Percentiles rank a stretch among this genome's conserved stretches.
Conservation (phyloP, 1,140 invertebrate genomes). For the Caenorhabditis brenneri region DNA sequence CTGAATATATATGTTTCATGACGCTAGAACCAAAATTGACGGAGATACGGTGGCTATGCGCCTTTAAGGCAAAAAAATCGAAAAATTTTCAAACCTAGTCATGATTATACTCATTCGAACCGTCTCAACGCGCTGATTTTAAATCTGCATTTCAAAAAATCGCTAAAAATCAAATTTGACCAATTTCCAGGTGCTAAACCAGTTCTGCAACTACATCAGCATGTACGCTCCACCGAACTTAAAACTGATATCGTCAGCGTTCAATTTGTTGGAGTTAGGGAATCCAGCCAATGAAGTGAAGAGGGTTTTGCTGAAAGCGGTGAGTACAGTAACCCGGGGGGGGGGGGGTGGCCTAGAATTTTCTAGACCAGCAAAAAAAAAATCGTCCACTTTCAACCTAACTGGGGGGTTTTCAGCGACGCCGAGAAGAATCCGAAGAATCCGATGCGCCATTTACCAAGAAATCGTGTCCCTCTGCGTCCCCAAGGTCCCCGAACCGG, state of each 20-base stretch:
- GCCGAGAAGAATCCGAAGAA: constrained; percentile 19
- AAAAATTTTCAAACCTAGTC: too few species aligned
- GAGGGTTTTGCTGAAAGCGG: background rate
- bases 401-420: background rate
- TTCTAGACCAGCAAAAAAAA: too few species aligned
- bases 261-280: constrained; percentile 7
- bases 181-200: constrained; percentile 19
- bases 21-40: too few species aligned
- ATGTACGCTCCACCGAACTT: constrained; percentile 25
- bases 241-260: background rate
- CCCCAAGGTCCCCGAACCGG: background rate
- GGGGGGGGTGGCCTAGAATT: too few species aligned
- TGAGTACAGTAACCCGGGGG: background rate
- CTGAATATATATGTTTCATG: too few species aligned
- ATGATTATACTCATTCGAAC: too few species aligned
- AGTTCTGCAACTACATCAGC: constrained; percentile 47
- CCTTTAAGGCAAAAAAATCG: too few species aligned
- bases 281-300: constrained; percentile 9
- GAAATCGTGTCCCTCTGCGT: background rate
- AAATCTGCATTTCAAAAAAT: too few species aligned
- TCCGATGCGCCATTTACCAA: background rate
- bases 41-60: too few species aligned
- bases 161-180: background rate
- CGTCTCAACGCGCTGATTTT: too few species aligned
- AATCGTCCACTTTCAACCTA: background rate